phyloP scores from a whole-genome alignment of 1,140 invertebrate genomes.

The Zaprionus vittiger region DNA sequence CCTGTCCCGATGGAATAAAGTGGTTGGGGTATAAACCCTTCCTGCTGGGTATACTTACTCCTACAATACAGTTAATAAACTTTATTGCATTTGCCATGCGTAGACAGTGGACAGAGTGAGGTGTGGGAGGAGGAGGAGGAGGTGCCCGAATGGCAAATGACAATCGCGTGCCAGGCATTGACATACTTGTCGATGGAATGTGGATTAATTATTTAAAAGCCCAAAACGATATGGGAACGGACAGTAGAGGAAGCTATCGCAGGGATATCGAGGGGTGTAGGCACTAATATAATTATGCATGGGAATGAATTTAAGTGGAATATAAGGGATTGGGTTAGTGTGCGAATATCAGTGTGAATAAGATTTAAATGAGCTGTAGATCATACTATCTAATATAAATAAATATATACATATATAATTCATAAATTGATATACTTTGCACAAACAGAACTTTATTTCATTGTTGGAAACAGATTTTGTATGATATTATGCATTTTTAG shows the following conservation, averaged over 20 bases:
- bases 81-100: constrained; percentile 54
- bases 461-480: no score
- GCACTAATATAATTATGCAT: background rate
- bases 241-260: background rate
- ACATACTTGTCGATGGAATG: constrained; percentile 53
- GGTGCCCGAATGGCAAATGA: constrained; percentile 22
- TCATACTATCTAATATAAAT: no score
- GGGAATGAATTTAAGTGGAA: background rate
- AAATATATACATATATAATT: no score
- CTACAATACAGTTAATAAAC: constrained; percentile 49
- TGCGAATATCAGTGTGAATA: no score
- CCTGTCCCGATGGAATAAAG: background rate
- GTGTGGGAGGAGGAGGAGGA: background rate
- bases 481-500: no score
- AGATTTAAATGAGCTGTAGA: no score
- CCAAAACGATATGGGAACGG: background rate
- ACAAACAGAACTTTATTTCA: no score
- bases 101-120: background rate
- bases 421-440: no score
- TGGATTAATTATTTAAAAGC: constrained; percentile 35
- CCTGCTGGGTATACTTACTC: background rate
- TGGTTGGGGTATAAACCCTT: background rate
- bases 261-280: background rate
- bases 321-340: background rate
- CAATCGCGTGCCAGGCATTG: constrained; percentile 64